Evolutionary conservation across 2,888 invertebrate genomes (phyloP), one percentile per base, ranked within the genome.

Genomic region (Tinea pellionella): DNA sequence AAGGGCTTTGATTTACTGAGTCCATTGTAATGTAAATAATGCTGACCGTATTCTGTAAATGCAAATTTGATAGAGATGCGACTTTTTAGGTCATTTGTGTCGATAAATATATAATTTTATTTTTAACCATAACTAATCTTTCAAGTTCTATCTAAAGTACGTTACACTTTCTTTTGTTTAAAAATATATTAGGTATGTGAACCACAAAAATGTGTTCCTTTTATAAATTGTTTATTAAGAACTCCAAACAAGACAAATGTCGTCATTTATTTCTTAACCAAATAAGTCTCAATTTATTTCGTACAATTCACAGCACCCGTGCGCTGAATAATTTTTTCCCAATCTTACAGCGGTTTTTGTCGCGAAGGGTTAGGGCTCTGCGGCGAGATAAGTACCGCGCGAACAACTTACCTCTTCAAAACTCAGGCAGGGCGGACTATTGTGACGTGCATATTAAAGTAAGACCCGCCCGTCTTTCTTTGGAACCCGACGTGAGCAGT

Each of bases 381-480:
- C 71, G 83, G 83, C 70, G 69, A 81, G 82, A 84, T 83, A 82
- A 79, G 77, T 78, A 74, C 78, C 75, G 71, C 71, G 76, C 80
- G 78, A 59, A 42, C 59, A 78, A 75, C 76, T 76, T 75, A 78
- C 75, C 78, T 78, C 82, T 78, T 78, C 74, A 81, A 76, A 82
- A 80, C 80, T 81, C 75, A 68, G 32, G 58, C 61, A 74, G 56
- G 42, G 74, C 78, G 78, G 73, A 72, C 78, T 73, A 83, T 82
- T 83, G 84, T 80, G 75, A 77, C 78, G 77, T 80, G 83, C 83
- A 83, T 85, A 82, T 83, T 82, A 80, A 83, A 80, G 72, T 72
- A 74, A 68, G 69, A 65, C 70, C 70, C 70, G 74, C 47, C 19
- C 41, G 41, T 6, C 59, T 47, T 78, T 74, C 79, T 79, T 78